phyloP scores from a whole-genome alignment of 2,888 invertebrate species.

The Linnaemya vulpina region DNA sequence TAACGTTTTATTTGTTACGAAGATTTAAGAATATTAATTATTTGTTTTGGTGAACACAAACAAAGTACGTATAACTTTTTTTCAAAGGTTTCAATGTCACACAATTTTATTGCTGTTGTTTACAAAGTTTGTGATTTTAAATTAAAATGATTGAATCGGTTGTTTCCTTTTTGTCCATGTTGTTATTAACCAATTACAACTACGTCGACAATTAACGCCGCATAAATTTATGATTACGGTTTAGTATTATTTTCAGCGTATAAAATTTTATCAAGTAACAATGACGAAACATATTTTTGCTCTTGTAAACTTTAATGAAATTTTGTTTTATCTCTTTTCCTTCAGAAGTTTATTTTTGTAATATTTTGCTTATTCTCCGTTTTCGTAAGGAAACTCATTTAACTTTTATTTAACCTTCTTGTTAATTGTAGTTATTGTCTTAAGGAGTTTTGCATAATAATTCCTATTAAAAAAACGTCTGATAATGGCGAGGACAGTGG shows the following conservation, averaged over 20 bases:
- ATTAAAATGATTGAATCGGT: constrained; percentile 32
- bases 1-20: constrained; percentile 43
- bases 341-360: neutral
- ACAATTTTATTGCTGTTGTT: neutral
- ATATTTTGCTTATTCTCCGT: neutral
- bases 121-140: constrained; percentile 24
- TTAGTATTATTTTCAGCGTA: constrained; percentile 1
- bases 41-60: constrained; percentile 32
- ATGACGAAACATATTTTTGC: constrained; percentile 36
- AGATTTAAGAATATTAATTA: constrained; percentile 53
- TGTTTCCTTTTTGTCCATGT: neutral
- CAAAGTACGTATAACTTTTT: constrained; percentile 8
- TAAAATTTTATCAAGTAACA: constrained; percentile 49
- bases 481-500: neutral
- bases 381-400: constrained; percentile 10
- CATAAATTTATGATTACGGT: constrained; percentile 30
- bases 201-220: constrained; percentile 34
- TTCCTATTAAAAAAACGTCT: neutral
- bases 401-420: constrained; percentile 42
- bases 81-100: neutral
- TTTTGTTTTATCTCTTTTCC: constrained; percentile 14
- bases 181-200: neutral
- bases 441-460: constrained; percentile 6
- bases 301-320: constrained; percentile 59
- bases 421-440: constrained; percentile 55